Conservation (phyloP, 2,888 invertebrate genomes). For the Ichneumoninae sp. region DNA sequence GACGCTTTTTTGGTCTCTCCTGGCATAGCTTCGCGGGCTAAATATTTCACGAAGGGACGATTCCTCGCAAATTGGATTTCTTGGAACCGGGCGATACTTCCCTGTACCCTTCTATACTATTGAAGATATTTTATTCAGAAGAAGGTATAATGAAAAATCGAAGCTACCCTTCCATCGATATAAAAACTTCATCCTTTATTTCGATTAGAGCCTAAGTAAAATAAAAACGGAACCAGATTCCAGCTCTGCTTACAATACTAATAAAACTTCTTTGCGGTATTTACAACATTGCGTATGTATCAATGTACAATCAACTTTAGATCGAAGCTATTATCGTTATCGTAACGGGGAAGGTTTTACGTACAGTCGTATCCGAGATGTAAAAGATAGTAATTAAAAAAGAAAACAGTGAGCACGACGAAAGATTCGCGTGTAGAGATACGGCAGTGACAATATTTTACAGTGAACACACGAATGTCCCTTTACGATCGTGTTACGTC, state of each 20-base stretch:
- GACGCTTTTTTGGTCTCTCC: neutral
- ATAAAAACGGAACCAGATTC: conserved; percentile 36
- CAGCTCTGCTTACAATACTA: conserved; percentile 39
- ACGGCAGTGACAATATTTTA: conserved; percentile 18
- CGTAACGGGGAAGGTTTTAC: conserved; percentile 41
- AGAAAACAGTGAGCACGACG: neutral
- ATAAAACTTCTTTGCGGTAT: conserved; percentile 39
- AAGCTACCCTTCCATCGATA: conserved; percentile 14
- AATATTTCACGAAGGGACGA: neutral
- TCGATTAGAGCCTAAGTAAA: conserved; percentile 27
- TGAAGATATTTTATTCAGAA: neutral
- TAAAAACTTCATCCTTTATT: conserved; percentile 57
- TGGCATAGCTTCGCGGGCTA: neutral
- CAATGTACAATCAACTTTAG: conserved; percentile 50
- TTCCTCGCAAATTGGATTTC: neutral
- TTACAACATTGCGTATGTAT: conserved; percentile 42
- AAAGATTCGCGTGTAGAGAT: conserved; percentile 10
- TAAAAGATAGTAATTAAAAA: neutral
- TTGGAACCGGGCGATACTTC: neutral
- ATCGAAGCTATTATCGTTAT: conserved; percentile 19
- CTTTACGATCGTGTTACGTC: conserved; percentile 32
- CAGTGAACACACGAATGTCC: conserved; percentile 17
- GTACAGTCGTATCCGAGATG: conserved; percentile 8
- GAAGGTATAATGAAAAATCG: neutral
- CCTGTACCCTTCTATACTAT: neutral